Evolutionary conservation across 2,113 vertebrate genomes (phyloP).

Genomic region (Candoia aspera): DNA sequence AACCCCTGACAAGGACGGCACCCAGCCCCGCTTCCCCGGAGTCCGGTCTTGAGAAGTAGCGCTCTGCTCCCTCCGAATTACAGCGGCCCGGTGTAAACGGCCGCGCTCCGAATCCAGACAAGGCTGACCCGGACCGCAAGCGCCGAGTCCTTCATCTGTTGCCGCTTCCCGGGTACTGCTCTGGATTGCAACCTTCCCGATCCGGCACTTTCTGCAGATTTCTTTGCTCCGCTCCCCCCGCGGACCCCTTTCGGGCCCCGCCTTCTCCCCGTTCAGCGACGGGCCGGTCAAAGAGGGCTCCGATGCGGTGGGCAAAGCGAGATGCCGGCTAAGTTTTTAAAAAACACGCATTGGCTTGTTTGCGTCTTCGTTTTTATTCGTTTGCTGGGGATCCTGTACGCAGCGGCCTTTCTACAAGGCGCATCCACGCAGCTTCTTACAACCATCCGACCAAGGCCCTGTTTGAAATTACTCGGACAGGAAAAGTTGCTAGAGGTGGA

Average conservation of each 20-base stretch:
- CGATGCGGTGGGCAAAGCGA: too few species aligned
- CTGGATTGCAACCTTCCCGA: background rate
- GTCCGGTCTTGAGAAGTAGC: background rate
- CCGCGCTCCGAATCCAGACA: background rate
- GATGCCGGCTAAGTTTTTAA: too few species aligned
- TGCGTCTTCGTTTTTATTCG: too few species aligned
- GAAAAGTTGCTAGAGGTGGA: too few species aligned
- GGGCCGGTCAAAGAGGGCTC: background rate
- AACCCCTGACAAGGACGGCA: background rate
- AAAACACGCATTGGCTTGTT: too few species aligned
- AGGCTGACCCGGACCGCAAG: background rate
- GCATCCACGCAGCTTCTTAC: too few species aligned
- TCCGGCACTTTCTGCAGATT: background rate
- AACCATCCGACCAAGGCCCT: too few species aligned
- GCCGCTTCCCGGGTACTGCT: background rate
- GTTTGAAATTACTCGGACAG: too few species aligned
- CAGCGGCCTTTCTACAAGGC: too few species aligned
- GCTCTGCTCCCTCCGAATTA: background rate
- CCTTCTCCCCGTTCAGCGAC: background rate
- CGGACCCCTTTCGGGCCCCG: background rate
- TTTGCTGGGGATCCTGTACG: too few species aligned
- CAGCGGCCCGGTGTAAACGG: background rate
- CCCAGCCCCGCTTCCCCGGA: too few species aligned
- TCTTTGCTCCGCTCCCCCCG: background rate
- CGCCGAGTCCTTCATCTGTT: background rate